Conservation (phyloP, 1,140 invertebrate species). For the Papilio xuthus region DNA sequence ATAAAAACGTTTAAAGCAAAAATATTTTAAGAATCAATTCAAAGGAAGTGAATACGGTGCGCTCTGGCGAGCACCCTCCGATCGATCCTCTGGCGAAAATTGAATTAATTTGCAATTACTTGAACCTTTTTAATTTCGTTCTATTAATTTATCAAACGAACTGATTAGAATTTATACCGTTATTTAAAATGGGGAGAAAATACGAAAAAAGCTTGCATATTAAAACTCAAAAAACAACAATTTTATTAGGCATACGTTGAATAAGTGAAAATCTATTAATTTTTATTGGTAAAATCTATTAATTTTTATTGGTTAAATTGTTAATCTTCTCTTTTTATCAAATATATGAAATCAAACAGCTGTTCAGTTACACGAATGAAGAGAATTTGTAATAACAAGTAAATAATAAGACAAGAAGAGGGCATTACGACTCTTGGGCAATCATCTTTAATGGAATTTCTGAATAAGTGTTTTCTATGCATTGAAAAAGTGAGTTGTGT, state of each 20-base stretch:
- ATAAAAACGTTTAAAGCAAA: background rate
- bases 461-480: background rate
- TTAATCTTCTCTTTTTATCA: no score
- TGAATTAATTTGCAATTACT: slow-evolving; percentile 15
- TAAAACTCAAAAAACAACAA: no score
- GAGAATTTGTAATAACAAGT: background rate
- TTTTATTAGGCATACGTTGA: no score
- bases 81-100: background rate
- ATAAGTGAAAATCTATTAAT: background rate
- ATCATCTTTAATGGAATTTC: slow-evolving; percentile 1
- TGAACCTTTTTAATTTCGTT: slow-evolving; percentile 1
- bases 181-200: background rate
- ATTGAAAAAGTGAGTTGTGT: background rate
- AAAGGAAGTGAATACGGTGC: background rate
- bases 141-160: slow-evolving; percentile 6
- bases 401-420: background rate
- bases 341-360: background rate
- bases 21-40: background rate
- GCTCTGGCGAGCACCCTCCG: background rate
- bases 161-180: background rate
- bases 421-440: background rate
- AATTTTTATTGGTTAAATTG: no score
- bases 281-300: background rate
- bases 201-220: no score
- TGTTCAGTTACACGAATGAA: background rate